These are phyloP conservation scores for Cladorhizidae sp. DNA, from an alignment of 37 sponge, comb jelly and placozoan genomes.

Conservation along the genomic window DNA sequence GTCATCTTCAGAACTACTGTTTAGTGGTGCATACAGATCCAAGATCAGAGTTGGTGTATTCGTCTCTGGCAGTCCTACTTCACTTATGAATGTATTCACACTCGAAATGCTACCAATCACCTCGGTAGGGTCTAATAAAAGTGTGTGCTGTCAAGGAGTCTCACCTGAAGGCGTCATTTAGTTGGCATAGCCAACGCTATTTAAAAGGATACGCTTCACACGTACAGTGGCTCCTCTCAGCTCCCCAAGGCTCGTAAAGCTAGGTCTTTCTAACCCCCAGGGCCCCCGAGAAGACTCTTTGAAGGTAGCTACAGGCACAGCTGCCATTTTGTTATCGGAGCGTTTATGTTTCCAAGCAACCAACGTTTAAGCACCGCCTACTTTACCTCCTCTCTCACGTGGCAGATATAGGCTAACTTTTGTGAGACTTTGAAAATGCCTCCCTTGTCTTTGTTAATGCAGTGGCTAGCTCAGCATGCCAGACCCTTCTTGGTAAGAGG, in stretches of 20 bases:
- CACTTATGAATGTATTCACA: slow-evolving; percentile 16
- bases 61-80: slow-evolving; percentile 1
- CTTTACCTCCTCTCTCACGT: neutral
- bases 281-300: slow-evolving; percentile 47
- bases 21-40: neutral
- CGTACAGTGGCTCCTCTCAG: neutral
- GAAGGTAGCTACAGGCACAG: slow-evolving; percentile 3
- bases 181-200: neutral
- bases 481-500: slow-evolving; percentile 62
- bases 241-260: no score
- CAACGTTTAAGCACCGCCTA: no score
- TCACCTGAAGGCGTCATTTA: neutral
- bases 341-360: slow-evolving; percentile 15
- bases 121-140: neutral
- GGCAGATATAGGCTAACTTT: neutral
- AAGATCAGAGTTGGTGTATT: slow-evolving; percentile 3
- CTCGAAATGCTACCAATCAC: slow-evolving; percentile 15
- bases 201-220: slow-evolving; percentile 24
- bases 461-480: slow-evolving; percentile 53
- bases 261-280: neutral
- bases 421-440: neutral
- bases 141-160: neutral
- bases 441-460: neutral
- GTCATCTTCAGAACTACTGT: neutral
- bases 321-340: slow-evolving; percentile 5